phyloP scores from a whole-genome alignment of 1,140 invertebrate species.

The Neodiprion fabricii region DNA sequence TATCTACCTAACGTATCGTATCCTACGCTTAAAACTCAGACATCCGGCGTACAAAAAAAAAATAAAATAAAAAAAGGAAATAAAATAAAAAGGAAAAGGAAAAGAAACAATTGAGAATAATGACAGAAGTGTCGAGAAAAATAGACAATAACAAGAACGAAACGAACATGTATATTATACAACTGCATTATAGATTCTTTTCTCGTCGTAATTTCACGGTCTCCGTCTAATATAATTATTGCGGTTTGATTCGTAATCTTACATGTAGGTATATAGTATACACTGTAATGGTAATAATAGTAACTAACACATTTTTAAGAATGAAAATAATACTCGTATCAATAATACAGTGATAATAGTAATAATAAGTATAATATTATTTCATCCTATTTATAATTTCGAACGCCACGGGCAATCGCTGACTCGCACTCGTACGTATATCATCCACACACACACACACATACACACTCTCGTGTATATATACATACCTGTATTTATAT shows the following conservation, averaged over 20 bases:
- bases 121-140: not conserved
- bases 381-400: no score
- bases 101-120: not conserved
- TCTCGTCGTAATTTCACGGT: no score
- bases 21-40: slow-evolving; percentile 31
- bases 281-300: not conserved
- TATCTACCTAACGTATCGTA: slow-evolving; percentile 47
- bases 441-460: no score
- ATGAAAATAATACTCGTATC: not conserved
- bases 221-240: no score
- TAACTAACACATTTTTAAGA: not conserved
- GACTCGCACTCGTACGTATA: no score
- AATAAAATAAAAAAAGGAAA: not conserved
- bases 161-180: no score
- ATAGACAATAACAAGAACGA: not conserved
- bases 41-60: not conserved
- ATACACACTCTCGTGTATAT: no score
- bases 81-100: not conserved
- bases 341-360: not conserved
- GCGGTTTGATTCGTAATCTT: no score
- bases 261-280: no score
- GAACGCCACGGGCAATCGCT: no score
- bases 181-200: no score
- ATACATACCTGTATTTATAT: no score
- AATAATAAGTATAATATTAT: not conserved